Percentiles rank a stretch among this genome's conserved stretches.
These are phyloP conservation scores for Tenebrosternarchus preto DNA, from an alignment of 2,113 vertebrate genomes.

Conservation along the genomic window DNA sequence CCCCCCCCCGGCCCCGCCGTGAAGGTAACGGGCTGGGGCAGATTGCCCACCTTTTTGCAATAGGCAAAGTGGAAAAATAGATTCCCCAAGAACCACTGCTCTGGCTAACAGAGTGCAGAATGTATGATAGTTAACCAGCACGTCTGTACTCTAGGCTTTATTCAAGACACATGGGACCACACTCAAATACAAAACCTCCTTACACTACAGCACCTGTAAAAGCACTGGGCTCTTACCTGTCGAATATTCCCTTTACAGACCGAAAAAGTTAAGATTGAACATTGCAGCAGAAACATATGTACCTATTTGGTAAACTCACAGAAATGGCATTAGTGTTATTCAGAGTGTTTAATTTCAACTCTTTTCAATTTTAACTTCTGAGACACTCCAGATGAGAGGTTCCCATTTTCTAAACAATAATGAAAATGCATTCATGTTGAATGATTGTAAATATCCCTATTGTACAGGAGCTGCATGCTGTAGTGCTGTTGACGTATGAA, in stretches of 20 bases:
- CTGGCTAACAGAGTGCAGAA: not conserved
- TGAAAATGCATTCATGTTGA: slow-evolving; percentile 69
- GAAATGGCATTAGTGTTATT: not conserved
- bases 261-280: not conserved
- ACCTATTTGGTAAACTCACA: not conserved
- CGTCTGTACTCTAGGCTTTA: not conserved
- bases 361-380: not conserved
- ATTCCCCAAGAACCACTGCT: not conserved
- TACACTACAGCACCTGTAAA: slow-evolving; percentile 7
- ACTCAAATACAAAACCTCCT: not conserved
- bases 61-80: slow-evolving; percentile 10
- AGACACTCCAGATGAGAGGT: not conserved
- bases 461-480: slow-evolving; percentile 73
- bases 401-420: slow-evolving; percentile 34
- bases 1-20: too few species aligned
- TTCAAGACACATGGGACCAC: not conserved
- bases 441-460: slow-evolving; percentile 75
- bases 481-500: slow-evolving; percentile 28
- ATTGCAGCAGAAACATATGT: not conserved
- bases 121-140: not conserved
- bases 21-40: not conserved
- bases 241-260: slow-evolving; percentile 8
- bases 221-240: not conserved
- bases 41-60: not conserved
- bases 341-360: not conserved